Conservation (phyloP, 2,888 invertebrate genomes). For the Thereva unica region DNA sequence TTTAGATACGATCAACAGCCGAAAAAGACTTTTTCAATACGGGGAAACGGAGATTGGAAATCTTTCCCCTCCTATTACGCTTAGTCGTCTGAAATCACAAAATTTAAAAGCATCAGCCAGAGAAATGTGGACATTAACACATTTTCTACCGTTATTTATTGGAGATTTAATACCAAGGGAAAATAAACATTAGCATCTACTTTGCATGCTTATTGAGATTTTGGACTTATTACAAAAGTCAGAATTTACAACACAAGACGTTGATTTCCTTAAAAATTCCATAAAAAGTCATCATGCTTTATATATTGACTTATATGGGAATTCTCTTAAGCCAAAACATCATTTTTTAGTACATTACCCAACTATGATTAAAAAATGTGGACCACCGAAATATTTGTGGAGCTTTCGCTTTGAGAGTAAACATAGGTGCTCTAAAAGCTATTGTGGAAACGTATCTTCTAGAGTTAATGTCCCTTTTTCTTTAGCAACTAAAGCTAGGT, state of each 20-base stretch:
- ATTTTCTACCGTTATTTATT: slow-evolving; percentile 41
- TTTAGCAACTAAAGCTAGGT: too few relatives aligned
- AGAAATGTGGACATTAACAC: slow-evolving; percentile 40
- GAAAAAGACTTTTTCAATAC: slow-evolving; percentile 30
- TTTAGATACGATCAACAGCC: slow-evolving; percentile 24
- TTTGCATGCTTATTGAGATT: slow-evolving; percentile 35
- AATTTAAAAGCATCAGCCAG: slow-evolving; percentile 39
- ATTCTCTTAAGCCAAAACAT: slow-evolving; percentile 40
- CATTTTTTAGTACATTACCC: too few relatives aligned
- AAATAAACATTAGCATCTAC: slow-evolving; percentile 39
- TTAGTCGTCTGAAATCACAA: slow-evolving; percentile 29
- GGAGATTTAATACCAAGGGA: slow-evolving; percentile 40
- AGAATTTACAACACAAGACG: slow-evolving; percentile 27
- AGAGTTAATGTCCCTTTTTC: too few relatives aligned
- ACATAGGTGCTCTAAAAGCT: too few relatives aligned
- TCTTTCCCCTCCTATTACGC: too few relatives aligned
- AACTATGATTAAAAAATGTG: too few relatives aligned
- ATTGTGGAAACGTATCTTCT: too few relatives aligned
- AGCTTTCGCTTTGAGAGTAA: too few relatives aligned
- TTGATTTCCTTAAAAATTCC: slow-evolving; percentile 33
- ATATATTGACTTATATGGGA: slow-evolving; percentile 34
- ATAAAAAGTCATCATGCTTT: slow-evolving; percentile 31
- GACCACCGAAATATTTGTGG: too few relatives aligned
- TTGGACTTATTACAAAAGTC: slow-evolving; percentile 37
- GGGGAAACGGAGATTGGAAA: slow-evolving; percentile 31